Conservation (phyloP, 2,888 invertebrate species). For the Blastobasis adustella region DNA sequence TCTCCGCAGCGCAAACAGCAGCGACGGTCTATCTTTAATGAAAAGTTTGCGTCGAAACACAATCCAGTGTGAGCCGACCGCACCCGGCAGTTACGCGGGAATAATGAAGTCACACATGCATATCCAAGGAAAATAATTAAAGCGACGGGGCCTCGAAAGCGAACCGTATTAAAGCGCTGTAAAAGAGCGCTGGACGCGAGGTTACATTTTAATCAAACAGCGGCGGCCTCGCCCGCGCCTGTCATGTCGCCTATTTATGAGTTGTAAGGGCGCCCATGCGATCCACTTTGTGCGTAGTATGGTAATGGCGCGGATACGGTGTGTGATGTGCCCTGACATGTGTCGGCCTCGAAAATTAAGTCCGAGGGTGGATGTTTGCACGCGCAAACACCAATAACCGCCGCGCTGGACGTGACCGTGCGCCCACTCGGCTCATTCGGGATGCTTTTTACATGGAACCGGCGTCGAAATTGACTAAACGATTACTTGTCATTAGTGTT, state of each 20-base stretch:
- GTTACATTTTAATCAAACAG: constrained; percentile 66
- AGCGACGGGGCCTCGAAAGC: constrained; percentile 38
- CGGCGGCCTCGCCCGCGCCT: constrained; percentile 56
- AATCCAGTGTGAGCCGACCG: constrained; percentile 33
- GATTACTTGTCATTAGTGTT: too few species aligned
- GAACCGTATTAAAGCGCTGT: constrained; percentile 40
- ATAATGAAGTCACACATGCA: constrained; percentile 43
- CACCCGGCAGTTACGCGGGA: constrained; percentile 25
- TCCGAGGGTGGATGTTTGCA: constrained; percentile 34
- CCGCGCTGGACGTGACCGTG: not conserved
- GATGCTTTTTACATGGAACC: not conserved
- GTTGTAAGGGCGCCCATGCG: constrained; percentile 54
- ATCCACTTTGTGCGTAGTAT: constrained; percentile 52
- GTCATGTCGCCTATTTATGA: constrained; percentile 58
- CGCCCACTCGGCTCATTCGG: not conserved
- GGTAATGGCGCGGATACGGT: constrained; percentile 60
- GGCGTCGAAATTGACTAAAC: not conserved
- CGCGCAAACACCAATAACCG: constrained; percentile 26
- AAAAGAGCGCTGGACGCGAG: constrained; percentile 40
- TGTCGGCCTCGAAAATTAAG: constrained; percentile 62
- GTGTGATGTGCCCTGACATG: constrained; percentile 60
- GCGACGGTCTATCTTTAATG: constrained; percentile 19
- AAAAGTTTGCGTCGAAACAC: constrained; percentile 19
- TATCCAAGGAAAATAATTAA: constrained; percentile 55
- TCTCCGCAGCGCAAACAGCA: constrained; percentile 11